A percentile compares a stretch with the other conserved stretches of the same genome.
Evolutionary conservation across 1,140 invertebrate genomes (phyloP).

Genomic region (Lerema accius): DNA sequence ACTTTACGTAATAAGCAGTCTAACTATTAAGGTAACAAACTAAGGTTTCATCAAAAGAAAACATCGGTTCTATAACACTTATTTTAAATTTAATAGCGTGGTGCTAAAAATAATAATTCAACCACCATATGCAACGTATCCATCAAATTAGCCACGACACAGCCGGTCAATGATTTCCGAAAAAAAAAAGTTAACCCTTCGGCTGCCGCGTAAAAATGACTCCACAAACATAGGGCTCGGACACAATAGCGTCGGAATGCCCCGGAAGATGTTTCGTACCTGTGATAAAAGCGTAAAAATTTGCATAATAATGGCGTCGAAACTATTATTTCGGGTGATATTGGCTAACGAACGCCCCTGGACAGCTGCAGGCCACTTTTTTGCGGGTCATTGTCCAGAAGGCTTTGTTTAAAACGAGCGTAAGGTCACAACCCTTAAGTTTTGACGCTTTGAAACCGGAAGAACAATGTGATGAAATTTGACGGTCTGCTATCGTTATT

Average conservation of each 20-base stretch:
- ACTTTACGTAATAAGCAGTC: too few relatives aligned
- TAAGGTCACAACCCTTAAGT: slow-evolving; percentile 39
- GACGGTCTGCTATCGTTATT: slow-evolving; percentile 17
- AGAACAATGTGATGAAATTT: slow-evolving; percentile 32
- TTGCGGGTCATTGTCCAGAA: slow-evolving; percentile 68
- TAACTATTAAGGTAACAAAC: too few relatives aligned
- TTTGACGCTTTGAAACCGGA: slow-evolving; percentile 36
- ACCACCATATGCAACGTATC: slow-evolving; percentile 55
- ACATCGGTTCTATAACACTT: slow-evolving; percentile 20
- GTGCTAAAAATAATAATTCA: slow-evolving; percentile 24
- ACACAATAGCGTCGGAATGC: slow-evolving; percentile 54
- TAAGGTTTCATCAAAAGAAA: slow-evolving; percentile 5
- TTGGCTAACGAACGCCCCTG: slow-evolving; percentile 65
- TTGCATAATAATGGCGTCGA: slow-evolving; percentile 74
- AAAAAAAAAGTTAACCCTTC: slow-evolving; percentile 53
- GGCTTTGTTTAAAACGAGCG: slow-evolving; percentile 31
- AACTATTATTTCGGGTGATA: slow-evolving; percentile 72
- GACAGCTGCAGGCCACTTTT: slow-evolving; percentile 72
- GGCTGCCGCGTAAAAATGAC: slow-evolving; percentile 38
- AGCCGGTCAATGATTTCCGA: slow-evolving; percentile 53
- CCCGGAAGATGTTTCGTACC: slow-evolving; percentile 65
- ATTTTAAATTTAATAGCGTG: not conserved
- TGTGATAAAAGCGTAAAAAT: slow-evolving; percentile 68
- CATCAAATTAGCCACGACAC: slow-evolving; percentile 72
- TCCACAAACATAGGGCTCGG: slow-evolving; percentile 49